Evolutionary conservation across 1,140 invertebrate species (phyloP), one percentile per base, ranked within the genome.

Genomic region (Lucilia sericata): DNA sequence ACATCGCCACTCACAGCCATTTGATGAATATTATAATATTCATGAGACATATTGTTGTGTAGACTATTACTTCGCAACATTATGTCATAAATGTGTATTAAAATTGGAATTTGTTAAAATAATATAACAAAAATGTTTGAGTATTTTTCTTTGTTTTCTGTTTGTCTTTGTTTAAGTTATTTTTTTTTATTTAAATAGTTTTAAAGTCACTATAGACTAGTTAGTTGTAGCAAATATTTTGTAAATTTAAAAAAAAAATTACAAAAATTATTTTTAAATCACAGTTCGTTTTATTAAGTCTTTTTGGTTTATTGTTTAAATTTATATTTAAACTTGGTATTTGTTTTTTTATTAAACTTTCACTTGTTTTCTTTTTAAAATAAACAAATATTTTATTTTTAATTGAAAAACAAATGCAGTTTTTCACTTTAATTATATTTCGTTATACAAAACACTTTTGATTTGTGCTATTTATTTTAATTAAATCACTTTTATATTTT

Each of bases 1-100:
- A 94, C 92, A 88, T 94, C 93, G 84, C 93, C 93, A 86, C 88
- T 88, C 81, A 91, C 86, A 85, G 89, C 89, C 89, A 91, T 91
- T 84, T 91, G 89, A 81, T 90, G 89, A 21, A 90, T 87, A 82
- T 90, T 90, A 75, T 88, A 88, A 86, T 89, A 90, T 85, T 90
- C 89, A 65, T 88, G 86, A 84, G 89, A 88, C 85, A 89, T 84
- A 86, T 91, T 91, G 89, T 86, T 88, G 85, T 82, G 65, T 34
- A 51, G 88, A 17, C 85, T 86, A 83, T 86, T 83, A 84, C 89
- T 90, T 81, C 89, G 89, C 81, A 88, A 86, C 89, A 89, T 90
- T 85, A 21, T 83, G 21, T 19, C 83, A 84, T 84, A 30, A 34
- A 78, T 74, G 55, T 84, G 4, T 82, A 65, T 70, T 25, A 70